Evolutionary conservation across 2,797 vertebrate genomes (phyloP).

Genomic region (Carapus acus): DNA sequence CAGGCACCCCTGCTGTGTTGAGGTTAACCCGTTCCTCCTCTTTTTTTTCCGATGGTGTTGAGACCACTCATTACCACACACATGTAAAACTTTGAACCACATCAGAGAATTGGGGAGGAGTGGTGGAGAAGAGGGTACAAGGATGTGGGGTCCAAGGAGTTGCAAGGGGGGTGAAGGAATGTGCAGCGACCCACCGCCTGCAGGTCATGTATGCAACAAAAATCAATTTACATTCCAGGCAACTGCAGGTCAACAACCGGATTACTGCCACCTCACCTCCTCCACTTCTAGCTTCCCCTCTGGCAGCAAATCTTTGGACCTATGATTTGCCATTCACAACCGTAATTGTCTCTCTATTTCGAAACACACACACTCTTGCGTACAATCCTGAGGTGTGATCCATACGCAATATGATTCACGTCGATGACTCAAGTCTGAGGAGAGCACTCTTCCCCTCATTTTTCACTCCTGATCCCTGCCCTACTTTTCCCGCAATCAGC

Average conservation of each 20-base stretch:
- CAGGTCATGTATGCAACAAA: conserved; percentile 53
- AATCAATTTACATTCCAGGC: conserved; percentile 64
- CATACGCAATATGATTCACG: conserved; percentile 4
- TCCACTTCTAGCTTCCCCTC: not conserved
- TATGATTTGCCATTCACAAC: conserved; percentile 18
- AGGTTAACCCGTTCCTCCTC: not conserved
- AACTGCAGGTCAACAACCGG: conserved; percentile 44
- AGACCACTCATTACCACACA: not conserved
- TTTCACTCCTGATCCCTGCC: not conserved
- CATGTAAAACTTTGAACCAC: conserved; percentile 1
- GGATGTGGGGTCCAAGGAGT: conserved; percentile 2
- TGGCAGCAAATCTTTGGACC: too few relatives aligned
- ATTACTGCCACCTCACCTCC: conserved; percentile 29
- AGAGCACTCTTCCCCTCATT: not conserved
- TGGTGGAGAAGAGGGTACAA: conserved; percentile 3
- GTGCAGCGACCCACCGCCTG: conserved; percentile 47
- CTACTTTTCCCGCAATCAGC: conserved; percentile 18
- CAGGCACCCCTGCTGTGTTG: not conserved
- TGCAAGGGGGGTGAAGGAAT: conserved; percentile 36
- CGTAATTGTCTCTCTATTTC: too few relatives aligned
- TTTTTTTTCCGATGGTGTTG: not conserved
- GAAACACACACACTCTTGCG: not conserved
- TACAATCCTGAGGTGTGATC: not conserved
- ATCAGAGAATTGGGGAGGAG: conserved; percentile 5
- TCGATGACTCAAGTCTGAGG: too few relatives aligned